phyloP scores from a whole-genome alignment of 2,113 vertebrate genomes.

The Chaetura pelagica region DNA sequence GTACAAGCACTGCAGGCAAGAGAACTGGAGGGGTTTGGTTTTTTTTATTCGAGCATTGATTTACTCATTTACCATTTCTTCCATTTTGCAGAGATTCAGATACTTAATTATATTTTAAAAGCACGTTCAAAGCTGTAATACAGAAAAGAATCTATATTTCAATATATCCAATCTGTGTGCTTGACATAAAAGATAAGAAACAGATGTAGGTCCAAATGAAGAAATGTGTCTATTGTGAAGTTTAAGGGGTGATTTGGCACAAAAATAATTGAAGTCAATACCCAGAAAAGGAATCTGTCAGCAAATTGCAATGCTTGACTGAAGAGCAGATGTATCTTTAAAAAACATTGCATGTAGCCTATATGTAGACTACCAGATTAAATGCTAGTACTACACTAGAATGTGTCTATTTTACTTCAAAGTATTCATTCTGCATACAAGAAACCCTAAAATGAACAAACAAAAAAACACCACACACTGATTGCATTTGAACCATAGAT shows the following conservation, averaged over 20 bases:
- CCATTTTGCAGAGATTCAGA: not conserved
- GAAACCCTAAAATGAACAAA: not conserved
- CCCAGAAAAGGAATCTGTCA: constrained; percentile 42
- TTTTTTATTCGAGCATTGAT: not conserved
- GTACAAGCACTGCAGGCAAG: not conserved
- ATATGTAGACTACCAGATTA: not conserved
- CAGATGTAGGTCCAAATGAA: constrained; percentile 37
- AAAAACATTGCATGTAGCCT: not conserved
- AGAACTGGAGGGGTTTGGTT: not conserved
- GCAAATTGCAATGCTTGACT: not conserved
- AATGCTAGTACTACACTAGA: not conserved
- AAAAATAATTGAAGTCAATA: constrained; percentile 34
- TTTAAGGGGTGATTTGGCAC: constrained; percentile 9
- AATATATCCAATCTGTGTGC: not conserved
- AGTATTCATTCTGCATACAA: not conserved
- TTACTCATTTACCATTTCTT: not conserved
- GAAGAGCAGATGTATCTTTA: not conserved
- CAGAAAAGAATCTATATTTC: not conserved
- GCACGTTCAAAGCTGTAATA: not conserved
- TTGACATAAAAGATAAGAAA: not conserved
- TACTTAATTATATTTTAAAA: not conserved
- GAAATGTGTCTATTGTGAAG: constrained; percentile 1
- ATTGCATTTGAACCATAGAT: not conserved
- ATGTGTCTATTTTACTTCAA: not conserved
- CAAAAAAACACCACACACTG: not conserved